phyloP scores from a whole-genome alignment of 2,797 vertebrate genomes.

The Galago senegalensis region DNA sequence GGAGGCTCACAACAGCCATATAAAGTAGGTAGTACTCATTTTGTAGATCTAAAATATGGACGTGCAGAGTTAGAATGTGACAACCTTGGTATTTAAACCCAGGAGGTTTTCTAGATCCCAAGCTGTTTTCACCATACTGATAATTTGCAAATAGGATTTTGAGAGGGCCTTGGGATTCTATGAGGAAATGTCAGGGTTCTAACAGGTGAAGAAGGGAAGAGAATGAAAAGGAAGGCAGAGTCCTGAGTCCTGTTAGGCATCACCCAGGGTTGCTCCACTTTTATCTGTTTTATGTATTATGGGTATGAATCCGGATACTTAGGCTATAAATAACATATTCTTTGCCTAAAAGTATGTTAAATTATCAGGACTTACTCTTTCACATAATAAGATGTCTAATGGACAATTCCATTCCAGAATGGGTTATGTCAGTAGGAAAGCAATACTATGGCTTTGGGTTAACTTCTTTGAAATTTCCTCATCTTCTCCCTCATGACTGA shows the following conservation, averaged over 20 bases:
- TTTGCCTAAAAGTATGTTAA: not conserved
- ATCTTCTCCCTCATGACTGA: not conserved
- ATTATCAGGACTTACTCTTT: not conserved
- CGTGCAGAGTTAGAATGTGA: not conserved
- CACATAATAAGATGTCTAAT: not conserved
- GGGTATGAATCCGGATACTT: not conserved
- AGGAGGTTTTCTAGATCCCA: not conserved
- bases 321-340: not conserved
- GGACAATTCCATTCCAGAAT: not conserved
- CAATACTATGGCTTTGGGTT: not conserved
- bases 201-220: not conserved
- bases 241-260: not conserved
- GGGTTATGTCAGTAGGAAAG: constrained; percentile 24
- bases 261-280: not conserved
- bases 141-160: not conserved
- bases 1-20: not conserved
- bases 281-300: not conserved
- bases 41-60: not conserved
- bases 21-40: not conserved
- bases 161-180: not conserved
- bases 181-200: not conserved
- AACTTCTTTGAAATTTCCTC: not conserved
- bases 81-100: not conserved
- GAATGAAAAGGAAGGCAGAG: not conserved
- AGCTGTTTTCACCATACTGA: not conserved